Evolutionary conservation across 2,113 vertebrate species (phyloP).

Genomic region (Indicator indicator): DNA sequence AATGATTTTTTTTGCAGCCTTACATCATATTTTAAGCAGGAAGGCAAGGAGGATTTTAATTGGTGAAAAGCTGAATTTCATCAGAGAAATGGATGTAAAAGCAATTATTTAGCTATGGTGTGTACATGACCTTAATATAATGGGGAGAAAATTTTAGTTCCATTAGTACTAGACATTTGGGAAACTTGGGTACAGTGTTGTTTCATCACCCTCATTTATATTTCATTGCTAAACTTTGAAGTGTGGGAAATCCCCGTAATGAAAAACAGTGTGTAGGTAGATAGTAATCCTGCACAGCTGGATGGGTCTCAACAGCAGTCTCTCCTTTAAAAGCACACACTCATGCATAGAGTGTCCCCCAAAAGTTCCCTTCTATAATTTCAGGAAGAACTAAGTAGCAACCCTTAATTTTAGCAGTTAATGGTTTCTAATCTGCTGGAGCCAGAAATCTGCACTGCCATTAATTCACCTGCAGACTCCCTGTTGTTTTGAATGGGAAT

Average conservation of each 20-base stretch:
- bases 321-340: background rate
- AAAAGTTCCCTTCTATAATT: background rate
- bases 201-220: background rate
- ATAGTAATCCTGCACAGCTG: background rate
- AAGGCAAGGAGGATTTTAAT: background rate
- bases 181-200: background rate
- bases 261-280: background rate
- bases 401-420: background rate
- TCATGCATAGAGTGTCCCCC: background rate
- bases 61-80: background rate
- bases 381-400: background rate
- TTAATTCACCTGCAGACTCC: conserved; percentile 12
- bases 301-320: background rate
- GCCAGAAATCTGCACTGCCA: background rate
- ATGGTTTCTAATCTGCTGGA: background rate
- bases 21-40: background rate
- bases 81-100: background rate
- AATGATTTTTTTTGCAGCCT: background rate
- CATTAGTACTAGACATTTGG: background rate
- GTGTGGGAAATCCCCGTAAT: background rate
- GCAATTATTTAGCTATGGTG: background rate
- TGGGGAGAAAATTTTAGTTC: background rate
- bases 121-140: background rate
- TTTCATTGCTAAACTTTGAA: background rate
- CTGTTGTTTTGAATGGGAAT: background rate